Evolutionary conservation across 2,888 invertebrate species (phyloP).

Genomic region (Folsomia manolachei): DNA sequence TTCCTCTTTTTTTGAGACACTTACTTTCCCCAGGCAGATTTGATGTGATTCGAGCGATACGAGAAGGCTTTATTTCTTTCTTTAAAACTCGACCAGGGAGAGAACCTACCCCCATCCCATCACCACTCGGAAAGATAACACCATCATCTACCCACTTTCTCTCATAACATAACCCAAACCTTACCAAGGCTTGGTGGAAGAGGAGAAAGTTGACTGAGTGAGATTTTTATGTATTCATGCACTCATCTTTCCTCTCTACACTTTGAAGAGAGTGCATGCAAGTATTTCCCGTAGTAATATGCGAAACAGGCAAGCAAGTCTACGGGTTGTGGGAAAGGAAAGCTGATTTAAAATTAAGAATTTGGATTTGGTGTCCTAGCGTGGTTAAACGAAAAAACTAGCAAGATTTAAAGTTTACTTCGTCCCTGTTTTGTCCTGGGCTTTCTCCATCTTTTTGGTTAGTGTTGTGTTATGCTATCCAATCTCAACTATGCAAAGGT

Average conservation of each 20-base stretch:
- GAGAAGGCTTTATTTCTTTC: not conserved
- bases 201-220: conserved; percentile 7
- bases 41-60: conserved; percentile 1
- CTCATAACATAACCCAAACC: no score
- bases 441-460: not conserved
- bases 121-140: not conserved
- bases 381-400: not conserved
- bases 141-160: not conserved
- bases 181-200: no score
- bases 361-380: not conserved
- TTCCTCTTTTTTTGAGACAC: not conserved
- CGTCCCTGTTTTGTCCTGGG: not conserved
- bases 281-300: not conserved
- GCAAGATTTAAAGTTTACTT: not conserved
- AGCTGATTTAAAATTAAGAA: conserved; percentile 5
- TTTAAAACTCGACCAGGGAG: not conserved
- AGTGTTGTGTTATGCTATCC: no score
- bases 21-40: not conserved
- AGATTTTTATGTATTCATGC: conserved; percentile 3
- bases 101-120: not conserved
- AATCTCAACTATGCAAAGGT: not conserved
- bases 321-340: not conserved
- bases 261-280: not conserved
- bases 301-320: not conserved
- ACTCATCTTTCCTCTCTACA: not conserved